Evolutionary conservation across 2,797 vertebrate species (phyloP).

Genomic region (Babyrousa celebensis): DNA sequence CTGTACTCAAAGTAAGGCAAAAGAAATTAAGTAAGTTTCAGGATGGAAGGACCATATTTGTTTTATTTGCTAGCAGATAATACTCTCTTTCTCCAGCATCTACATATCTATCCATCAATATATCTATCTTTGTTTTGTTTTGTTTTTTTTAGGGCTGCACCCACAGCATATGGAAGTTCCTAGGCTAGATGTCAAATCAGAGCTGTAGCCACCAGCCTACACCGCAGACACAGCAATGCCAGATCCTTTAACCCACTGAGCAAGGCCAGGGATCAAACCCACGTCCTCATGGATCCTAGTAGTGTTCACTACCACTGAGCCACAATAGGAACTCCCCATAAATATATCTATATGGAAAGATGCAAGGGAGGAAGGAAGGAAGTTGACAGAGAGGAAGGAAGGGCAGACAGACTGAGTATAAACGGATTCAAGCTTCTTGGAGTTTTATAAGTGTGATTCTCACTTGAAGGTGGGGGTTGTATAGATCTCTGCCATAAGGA

Average conservation of each 20-base stretch:
- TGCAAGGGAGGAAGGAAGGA: neutral
- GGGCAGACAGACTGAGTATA: neutral
- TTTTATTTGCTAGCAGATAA: neutral
- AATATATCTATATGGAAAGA: neutral
- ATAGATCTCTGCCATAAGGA: neutral
- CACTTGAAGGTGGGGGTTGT: neutral
- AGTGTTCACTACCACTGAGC: too few species aligned
- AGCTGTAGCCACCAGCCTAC: too few species aligned
- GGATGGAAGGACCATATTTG: neutral
- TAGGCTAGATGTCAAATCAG: too few species aligned
- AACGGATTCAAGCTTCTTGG: neutral
- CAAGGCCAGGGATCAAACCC: too few species aligned
- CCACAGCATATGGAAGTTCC: too few species aligned
- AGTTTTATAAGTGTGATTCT: conserved; percentile 26
- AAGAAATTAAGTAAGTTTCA: neutral
- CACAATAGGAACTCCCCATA: too few species aligned
- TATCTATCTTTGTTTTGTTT: neutral
- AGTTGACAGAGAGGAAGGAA: neutral
- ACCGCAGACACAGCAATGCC: too few species aligned
- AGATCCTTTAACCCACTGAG: too few species aligned
- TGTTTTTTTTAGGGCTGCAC: too few species aligned
- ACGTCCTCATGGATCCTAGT: too few species aligned
- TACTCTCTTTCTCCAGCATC: neutral
- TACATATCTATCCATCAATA: neutral
- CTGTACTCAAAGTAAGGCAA: neutral